These are phyloP conservation scores for Epiblema foenella DNA, from an alignment of 2,888 invertebrate species.

Conservation along the genomic window DNA sequence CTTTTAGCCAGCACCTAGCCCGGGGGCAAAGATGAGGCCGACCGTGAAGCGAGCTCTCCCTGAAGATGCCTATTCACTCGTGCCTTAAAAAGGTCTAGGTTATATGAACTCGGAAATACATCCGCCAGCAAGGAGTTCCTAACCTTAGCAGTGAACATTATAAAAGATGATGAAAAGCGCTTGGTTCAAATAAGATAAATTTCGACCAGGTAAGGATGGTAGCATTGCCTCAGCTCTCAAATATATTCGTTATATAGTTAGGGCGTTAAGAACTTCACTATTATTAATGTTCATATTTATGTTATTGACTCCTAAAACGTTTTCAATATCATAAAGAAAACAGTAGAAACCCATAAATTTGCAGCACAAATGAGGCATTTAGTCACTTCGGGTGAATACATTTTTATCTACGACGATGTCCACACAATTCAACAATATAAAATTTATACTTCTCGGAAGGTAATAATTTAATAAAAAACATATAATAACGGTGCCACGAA, in stretches of 20 bases:
- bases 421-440: slow-evolving; percentile 34
- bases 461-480: slow-evolving; percentile 44
- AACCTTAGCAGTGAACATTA: no score
- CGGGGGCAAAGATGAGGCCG: no score
- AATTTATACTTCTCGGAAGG: slow-evolving; percentile 31
- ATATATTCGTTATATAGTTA: slow-evolving; percentile 8
- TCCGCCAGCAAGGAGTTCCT: no score
- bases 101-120: no score
- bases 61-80: no score
- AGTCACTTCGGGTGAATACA: slow-evolving; percentile 35
- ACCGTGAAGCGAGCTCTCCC: no score
- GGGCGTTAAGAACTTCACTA: background rate
- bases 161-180: no score
- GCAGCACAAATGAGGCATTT: slow-evolving; percentile 32
- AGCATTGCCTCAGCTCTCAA: background rate
- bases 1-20: no score
- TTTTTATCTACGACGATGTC: slow-evolving; percentile 38
- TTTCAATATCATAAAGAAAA: slow-evolving; percentile 14
- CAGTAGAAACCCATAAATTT: slow-evolving; percentile 26
- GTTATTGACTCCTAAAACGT: slow-evolving; percentile 2
- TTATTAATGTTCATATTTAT: background rate
- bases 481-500: slow-evolving; percentile 39
- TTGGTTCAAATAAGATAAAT: no score
- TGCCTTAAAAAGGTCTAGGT: no score
- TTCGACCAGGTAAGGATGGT: no score